Evolutionary conservation across 1,140 invertebrate genomes (phyloP).

Genomic region (Anadara kagoshimensis): DNA sequence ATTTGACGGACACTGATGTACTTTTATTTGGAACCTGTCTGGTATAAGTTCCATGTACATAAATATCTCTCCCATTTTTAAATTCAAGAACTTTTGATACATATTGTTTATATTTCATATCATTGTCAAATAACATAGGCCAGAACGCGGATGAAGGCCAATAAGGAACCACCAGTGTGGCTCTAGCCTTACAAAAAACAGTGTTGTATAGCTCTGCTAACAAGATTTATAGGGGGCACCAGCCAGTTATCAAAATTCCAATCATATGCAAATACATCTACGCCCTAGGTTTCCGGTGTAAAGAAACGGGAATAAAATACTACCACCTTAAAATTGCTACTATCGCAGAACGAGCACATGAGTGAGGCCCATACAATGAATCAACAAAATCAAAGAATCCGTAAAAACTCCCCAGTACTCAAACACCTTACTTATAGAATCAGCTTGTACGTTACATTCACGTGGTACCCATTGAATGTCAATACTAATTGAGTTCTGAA

Average conservation of each 20-base stretch:
- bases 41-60: no score
- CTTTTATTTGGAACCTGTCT: no score
- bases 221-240: constrained; percentile 13
- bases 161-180: constrained; percentile 17
- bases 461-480: neutral
- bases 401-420: no score
- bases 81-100: constrained; percentile 3
- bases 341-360: constrained; percentile 18
- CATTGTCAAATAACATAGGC: neutral
- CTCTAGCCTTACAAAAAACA: neutral
- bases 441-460: constrained; percentile 15
- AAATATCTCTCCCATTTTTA: neutral
- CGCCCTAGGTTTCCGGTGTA: neutral
- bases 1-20: no score
- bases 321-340: constrained; percentile 9
- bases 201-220: constrained; percentile 11
- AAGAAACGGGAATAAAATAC: constrained; percentile 21
- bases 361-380: no score
- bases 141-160: constrained; percentile 24
- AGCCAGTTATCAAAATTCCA: constrained; percentile 10
- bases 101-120: neutral
- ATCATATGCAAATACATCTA: constrained; percentile 1
- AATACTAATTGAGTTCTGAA: constrained; percentile 7
- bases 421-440: no score
- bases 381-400: no score